Base-by-base conservation (phyloP, 2,113 vertebrate genomes). In the Clarias magur region DNA sequence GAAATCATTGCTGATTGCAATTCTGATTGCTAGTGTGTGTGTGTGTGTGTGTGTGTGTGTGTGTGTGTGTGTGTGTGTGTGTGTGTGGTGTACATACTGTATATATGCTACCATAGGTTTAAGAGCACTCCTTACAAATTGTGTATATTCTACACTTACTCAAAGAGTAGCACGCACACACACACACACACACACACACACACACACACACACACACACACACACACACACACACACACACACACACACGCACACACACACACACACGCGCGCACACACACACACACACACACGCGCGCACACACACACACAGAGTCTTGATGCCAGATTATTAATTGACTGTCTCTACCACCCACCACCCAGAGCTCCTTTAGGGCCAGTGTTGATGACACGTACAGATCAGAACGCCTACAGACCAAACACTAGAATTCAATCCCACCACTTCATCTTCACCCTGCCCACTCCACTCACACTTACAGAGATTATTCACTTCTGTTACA, bases 311-410 rank as follows among this genome's bases (percentile, higher is more conserved):
- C 21, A 34, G 6, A 73, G 54, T 53, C 80, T 54, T 48, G 56
- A 82, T 25, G 30, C 67, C 7, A 70, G 79, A 86, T 88, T 88
- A 89, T 90, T 92, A 91, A 91, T 89, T 56, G 42, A 85, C 75
- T 79, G 80, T 80, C 76, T 83, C 83, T 82, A 48, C 87, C 87
- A 65, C 91, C 89, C 88, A 90, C 91, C 67, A 75, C 57, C 25
- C 79, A 60, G 17, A 19, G 30, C 85, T 70, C 85, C 82, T 80
- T 80, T 42, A 57, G 70, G 87, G 88, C 78, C 48, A 72, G 85
- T 59, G 82, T 84, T 90, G 90, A 90, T 90, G 89, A 89, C 90
- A 82, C n/a, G 84, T 85, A 67, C 84, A 84, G 86, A 91, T 91
- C 87, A 87, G 25, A 81, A 89, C 88, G 75, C 91, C 89, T 84